Base-by-base conservation (phyloP, 2,888 invertebrate genomes). In the Pseudeuparius sepicola region DNA sequence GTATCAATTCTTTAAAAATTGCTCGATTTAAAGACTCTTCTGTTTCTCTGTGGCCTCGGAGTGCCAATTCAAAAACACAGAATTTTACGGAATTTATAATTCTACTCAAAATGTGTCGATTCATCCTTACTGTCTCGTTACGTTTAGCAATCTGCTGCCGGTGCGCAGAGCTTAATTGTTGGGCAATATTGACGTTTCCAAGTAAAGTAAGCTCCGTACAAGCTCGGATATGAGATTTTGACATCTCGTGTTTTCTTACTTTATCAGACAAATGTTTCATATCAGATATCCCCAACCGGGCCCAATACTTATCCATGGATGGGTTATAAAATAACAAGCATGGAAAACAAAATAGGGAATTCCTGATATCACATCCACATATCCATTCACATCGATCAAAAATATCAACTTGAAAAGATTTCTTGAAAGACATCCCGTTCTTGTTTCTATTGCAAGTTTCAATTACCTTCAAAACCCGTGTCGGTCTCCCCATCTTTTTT, bases 61-160 rank as follows among this genome's bases (percentile, higher is more conserved):
- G 23, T 1, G 32, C 35, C 23, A 40, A 24, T 33, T 42, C 40
- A 7, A 42, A 34, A 13, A 39, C 37, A 37, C 40, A 42, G 33
- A 37, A 37, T 31, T 29, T 34, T 12, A 40, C 25, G 27, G 37
- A 42, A 13, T 31, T 39, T 24, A 39, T 39, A n/a, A 39, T 28
- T 30, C 20, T 34, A 4, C 13, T 34, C 32, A 41, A 35, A 18
- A 35, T 31, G 13, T 42, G 30, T 18, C 40, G 24, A 37, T 42
- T 42, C 6, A 30, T 20, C 26, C 20, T 18, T 10, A 41, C 41
- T 23, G 31, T 24, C 36, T 40, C 36, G 31, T 36, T 39, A 18
- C 31, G 34, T 24, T 13, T 2, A 14, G 32, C 25, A 25, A 41
- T 41, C 26, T 37, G 9, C 12, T 24, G 25, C 12, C 24, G 15